Evolutionary conservation across 2,113 vertebrate species (phyloP), one percentile per base, ranked within the genome.

Genomic region (Lipotes vexillifer): DNA sequence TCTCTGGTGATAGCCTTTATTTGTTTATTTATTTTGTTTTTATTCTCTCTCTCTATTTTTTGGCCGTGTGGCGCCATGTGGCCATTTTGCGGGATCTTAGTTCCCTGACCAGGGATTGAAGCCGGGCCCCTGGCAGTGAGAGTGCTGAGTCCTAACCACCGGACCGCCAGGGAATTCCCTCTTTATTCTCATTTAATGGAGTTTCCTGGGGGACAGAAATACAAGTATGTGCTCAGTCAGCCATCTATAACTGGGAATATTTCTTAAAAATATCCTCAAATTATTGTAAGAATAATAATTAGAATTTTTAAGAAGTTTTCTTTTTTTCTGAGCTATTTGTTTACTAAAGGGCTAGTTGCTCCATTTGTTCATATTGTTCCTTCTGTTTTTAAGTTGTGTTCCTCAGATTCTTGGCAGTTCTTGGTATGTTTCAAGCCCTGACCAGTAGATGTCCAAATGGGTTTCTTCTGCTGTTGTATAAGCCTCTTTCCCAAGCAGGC

Each of bases 311-410:
- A 44, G 41, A 78, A 41, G 5, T 66, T 86, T 91, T 46, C 38
- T 36, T 74, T 72, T 92, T 66, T 44, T 38, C 59, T 38, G 36
- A 71, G n/a, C 69, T 87, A 20, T 49, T 83, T 74, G 11, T 86
- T 71, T 83, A 90, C 52, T 77, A 41, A 91, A 95, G 29, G 20
- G 18, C 83, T 91, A 46, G 14, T 88, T 74, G 57, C 61, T 82
- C 8, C 69, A 14, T 74, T 84, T 74, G 49, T 88, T 92, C 41
- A 61, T 95, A 49, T 88, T 95, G 8, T 92, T 88, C 8, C 38
- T 81, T 95, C 29, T 46, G 46, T 84, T 85, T 96, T 96, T 93
- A 44, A n/a, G 21, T 81, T 78, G 27, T 94, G 91, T 95, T 68
- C 29, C 41, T 95, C n/a, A n/a, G 36, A 61, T 93, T 96, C 66